Evolutionary conservation across 1,140 invertebrate species (phyloP).

Genomic region (Drosophila chauvacae): DNA sequence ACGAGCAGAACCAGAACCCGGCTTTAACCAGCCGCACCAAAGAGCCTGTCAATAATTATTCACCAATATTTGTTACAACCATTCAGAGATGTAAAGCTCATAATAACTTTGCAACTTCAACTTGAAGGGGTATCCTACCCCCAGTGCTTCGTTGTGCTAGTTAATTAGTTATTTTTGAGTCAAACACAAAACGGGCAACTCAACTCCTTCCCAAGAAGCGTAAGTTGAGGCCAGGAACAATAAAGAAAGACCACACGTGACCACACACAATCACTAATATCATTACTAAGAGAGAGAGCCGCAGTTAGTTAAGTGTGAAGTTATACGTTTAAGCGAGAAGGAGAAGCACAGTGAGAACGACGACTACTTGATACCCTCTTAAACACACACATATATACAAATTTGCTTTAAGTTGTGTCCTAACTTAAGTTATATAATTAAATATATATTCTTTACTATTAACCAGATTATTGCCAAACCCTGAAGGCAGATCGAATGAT

Average conservation of each 20-base stretch:
- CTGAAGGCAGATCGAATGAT: neutral
- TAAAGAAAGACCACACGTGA: slow-evolving; percentile 21
- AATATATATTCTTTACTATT: slow-evolving; percentile 1
- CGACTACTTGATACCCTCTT: slow-evolving; percentile 6
- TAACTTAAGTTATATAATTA: slow-evolving; percentile 55
- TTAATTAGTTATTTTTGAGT: slow-evolving; percentile 50
- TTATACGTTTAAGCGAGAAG: slow-evolving; percentile 25
- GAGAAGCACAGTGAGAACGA: slow-evolving; percentile 7
- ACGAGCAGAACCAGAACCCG: slow-evolving; percentile 6
- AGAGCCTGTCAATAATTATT: slow-evolving; percentile 65
- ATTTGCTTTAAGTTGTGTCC: slow-evolving; percentile 64
- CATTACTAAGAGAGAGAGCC: slow-evolving; percentile 17
- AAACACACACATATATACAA: slow-evolving; percentile 14
- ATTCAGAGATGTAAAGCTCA: slow-evolving; percentile 9
- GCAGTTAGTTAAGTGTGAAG: slow-evolving; percentile 52
- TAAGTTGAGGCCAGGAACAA: slow-evolving; percentile 3
- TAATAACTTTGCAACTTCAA: neutral
- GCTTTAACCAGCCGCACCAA: slow-evolving; percentile 53
- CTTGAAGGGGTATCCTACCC: neutral
- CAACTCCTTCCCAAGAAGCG: neutral
- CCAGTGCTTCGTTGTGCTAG: slow-evolving; percentile 57
- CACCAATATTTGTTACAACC: slow-evolving; percentile 53
- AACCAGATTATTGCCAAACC: slow-evolving; percentile 6
- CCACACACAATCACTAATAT: slow-evolving; percentile 40
- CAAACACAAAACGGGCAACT: slow-evolving; percentile 10